A percentile compares a stretch with the other conserved stretches of the same genome.
Evolutionary conservation across 35 echinoderm and acorn worm species (phyloP).

Genomic region (Apostichopus californicus): DNA sequence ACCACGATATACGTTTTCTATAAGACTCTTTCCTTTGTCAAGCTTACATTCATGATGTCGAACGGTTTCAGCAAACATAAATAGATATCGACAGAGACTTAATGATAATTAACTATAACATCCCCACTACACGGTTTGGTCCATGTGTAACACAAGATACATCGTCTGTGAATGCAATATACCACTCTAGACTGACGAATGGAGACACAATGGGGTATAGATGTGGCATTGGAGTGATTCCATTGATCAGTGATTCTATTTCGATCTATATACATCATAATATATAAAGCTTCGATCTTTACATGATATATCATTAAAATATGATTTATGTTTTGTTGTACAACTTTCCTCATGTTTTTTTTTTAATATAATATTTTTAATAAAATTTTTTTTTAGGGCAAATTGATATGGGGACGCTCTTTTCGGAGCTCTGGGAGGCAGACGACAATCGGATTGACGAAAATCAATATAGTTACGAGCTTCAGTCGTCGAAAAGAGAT

Average conservation of each 20-base stretch:
- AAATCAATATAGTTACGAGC: neutral
- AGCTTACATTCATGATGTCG: no score
- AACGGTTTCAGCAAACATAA: no score
- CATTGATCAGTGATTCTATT: neutral
- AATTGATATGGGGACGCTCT: conserved; percentile 5
- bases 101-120: no score
- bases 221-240: neutral
- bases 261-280: neutral
- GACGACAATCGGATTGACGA: neutral
- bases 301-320: neutral
- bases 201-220: neutral
- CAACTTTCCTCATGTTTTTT: neutral
- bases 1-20: no score
- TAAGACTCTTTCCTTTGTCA: no score
- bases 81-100: no score
- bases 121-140: no score
- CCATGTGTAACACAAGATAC: no score
- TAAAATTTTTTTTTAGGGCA: conserved; percentile 10
- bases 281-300: neutral
- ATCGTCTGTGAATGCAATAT: no score
- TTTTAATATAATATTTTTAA: neutral
- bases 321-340: neutral
- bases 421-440: neutral
- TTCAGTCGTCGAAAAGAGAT: conserved; percentile 1
- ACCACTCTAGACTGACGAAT: no score